These are phyloP conservation scores for Antedon mediterranea DNA, from an alignment of 53 echinoderm and acorn worm species.

Conservation along the genomic window DNA sequence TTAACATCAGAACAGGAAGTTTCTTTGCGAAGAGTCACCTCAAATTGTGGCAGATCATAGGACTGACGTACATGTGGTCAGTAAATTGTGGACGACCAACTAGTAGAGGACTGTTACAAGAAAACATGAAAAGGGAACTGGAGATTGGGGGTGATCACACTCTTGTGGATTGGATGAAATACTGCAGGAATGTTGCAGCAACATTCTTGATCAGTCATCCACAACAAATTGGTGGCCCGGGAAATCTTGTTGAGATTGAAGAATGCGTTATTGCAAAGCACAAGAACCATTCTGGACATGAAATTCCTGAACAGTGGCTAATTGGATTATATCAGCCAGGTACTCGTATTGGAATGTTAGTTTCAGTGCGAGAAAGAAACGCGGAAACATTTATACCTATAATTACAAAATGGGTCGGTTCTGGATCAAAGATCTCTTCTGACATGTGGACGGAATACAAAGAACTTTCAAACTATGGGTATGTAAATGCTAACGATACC, in stretches of 20 bases:
- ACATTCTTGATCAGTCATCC: not conserved
- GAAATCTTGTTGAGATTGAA: slow-evolving; percentile 6
- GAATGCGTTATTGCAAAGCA: not conserved
- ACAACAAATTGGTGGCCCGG: slow-evolving; percentile 14
- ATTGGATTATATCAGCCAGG: slow-evolving; percentile 9
- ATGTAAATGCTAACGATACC: not conserved
- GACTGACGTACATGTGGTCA: slow-evolving; percentile 6
- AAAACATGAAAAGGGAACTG: not conserved
- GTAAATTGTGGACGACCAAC: not conserved
- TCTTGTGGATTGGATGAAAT: slow-evolving; percentile 11
- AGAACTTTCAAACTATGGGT: not conserved
- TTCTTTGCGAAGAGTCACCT: slow-evolving; percentile 12
- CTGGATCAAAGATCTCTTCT: slow-evolving; percentile 1
- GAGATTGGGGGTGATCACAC: not conserved
- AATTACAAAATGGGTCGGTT: slow-evolving; percentile 11
- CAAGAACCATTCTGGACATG: not conserved
- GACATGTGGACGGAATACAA: slow-evolving; percentile 6
- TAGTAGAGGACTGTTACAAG: not conserved
- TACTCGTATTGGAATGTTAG: slow-evolving; percentile 1
- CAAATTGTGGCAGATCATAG: slow-evolving; percentile 10
- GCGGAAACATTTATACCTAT: slow-evolving; percentile 9
- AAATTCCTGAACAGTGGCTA: not conserved
- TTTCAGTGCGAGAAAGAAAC: slow-evolving; percentile 3
- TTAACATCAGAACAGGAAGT: not conserved
- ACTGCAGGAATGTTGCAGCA: not conserved